Evolutionary conservation across 1,140 invertebrate genomes (phyloP), one percentile per base, ranked within the genome.

Genomic region (Drosophila tsacasi): DNA sequence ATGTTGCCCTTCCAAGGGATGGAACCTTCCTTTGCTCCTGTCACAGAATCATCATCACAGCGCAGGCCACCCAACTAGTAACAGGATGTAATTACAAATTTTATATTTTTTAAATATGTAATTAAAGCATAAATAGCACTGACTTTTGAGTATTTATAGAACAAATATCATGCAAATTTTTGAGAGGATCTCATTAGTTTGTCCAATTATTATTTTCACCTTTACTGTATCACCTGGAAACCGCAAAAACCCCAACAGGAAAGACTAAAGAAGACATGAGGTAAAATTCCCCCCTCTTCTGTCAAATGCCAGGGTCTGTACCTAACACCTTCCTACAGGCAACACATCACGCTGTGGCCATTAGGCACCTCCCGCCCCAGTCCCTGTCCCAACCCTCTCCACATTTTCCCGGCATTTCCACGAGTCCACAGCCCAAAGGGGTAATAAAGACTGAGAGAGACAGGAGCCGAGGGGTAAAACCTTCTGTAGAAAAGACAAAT

Each of bases 401-500:
- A 39, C 30, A n/a, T 30, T 30, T 37, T n/a, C 21, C n/a, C 42
- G 8, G 27, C 21, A 19, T 50, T 47, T 25, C 44, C 65, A 32
- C 44, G 65, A 65, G 32, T 50, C 67, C 47, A 47, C 67, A 62
- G 19, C 72, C 59, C 40, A 27, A 57, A 55, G 49, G 63, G 64
- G 64, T 69, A 78, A 78, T 77, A 78, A 78, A 78, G 74, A 61
- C 49, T 52, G 46, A 54, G 42, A 42, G 50, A 46, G 63, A 77
- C 63, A 54, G 37, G 46, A 68, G 57, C 44, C 12, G 39, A 39
- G 42, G n/a, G 30, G 52, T 35, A 73, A 72, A 61, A 50, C 68
- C 68, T 61, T 74, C 71, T 23, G 69, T 47, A 47, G 69, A 76
- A 77, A 73, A 89, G 84, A 89, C 84, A 89, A 89, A 89, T 89